Percentiles rank a stretch among this genome's conserved stretches.
phyloP scores from a whole-genome alignment of 2,113 vertebrate genomes.

The Gyps fulvus region DNA sequence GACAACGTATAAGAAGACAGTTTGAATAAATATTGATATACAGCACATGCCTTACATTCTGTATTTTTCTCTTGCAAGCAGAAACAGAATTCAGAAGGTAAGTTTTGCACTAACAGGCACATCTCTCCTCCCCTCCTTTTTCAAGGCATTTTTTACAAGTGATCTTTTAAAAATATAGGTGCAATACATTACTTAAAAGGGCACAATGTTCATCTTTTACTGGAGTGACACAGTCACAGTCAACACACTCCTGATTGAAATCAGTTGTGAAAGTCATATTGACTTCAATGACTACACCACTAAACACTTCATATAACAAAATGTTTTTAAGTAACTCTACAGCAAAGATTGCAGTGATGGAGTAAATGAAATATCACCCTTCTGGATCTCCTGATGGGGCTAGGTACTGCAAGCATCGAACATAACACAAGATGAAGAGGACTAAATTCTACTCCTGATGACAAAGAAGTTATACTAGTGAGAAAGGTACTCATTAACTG shows the following conservation, averaged over 20 bases:
- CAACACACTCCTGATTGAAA: not conserved
- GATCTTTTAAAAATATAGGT: not conserved
- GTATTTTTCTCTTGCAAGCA: conserved; percentile 34
- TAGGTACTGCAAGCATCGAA: not conserved
- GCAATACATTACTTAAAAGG: not conserved
- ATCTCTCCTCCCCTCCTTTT: not conserved
- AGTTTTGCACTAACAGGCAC: not conserved
- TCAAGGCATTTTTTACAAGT: not conserved
- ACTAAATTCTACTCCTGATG: not conserved
- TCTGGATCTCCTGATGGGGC: not conserved
- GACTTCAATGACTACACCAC: not conserved
- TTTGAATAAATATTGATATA: conserved; percentile 45
- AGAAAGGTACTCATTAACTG: conserved; percentile 19
- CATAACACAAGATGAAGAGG: not conserved
- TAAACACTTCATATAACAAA: not conserved
- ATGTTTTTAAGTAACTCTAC: not conserved
- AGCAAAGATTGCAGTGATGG: not conserved
- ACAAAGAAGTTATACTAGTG: not conserved
- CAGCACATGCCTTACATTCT: conserved; percentile 5
- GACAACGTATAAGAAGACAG: not conserved
- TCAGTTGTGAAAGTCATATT: not conserved
- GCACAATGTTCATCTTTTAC: not conserved
- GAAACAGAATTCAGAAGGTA: conserved; percentile 23
- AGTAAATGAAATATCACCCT: not conserved
- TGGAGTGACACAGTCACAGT: not conserved